These are phyloP conservation scores for Drosophila athabasca DNA, from an alignment of 1,140 invertebrate species.

Conservation along the genomic window DNA sequence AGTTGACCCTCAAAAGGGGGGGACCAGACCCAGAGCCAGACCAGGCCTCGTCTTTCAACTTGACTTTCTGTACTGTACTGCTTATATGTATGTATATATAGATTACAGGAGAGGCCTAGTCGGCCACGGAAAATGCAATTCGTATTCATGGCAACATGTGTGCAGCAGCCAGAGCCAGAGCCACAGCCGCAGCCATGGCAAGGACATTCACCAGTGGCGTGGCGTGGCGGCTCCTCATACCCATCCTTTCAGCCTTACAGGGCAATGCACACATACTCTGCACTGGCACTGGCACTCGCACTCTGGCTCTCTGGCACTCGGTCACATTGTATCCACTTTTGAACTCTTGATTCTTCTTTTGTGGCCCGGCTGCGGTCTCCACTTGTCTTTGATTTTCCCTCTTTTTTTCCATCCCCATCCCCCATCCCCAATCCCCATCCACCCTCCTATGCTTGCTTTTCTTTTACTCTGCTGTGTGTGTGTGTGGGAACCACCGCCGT, in stretches of 20 bases:
- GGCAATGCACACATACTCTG: background rate
- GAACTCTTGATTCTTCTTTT: conserved; percentile 69
- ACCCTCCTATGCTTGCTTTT: conserved; percentile 8
- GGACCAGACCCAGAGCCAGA: conserved; percentile 2
- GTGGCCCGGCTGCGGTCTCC: conserved; percentile 55
- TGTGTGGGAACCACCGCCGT: conserved; percentile 40
- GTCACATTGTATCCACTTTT: conserved; percentile 50
- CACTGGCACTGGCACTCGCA: conserved; percentile 14
- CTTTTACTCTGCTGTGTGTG: conserved; percentile 12
- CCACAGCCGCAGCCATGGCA: conserved; percentile 23
- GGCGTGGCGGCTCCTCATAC: conserved; percentile 1
- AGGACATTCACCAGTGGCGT: conserved; percentile 30
- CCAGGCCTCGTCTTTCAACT: conserved; percentile 73
- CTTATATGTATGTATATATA: conserved; percentile 43
- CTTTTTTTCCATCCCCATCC: conserved; percentile 2
- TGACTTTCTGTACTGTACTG: conserved; percentile 56
- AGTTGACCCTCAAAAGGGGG: conserved; percentile 62
- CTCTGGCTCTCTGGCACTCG: conserved; percentile 3
- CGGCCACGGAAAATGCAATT: conserved; percentile 56
- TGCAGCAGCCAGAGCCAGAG: conserved; percentile 5
- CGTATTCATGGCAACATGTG: conserved; percentile 71
- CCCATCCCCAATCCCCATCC: conserved; percentile 13
- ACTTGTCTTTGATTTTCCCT: conserved; percentile 69
- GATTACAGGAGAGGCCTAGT: conserved; percentile 31
- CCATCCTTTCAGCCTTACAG: conserved; percentile 21